These are phyloP conservation scores for Triops longicaudatus DNA, from an alignment of 1,140 invertebrate genomes.

Conservation along the genomic window DNA sequence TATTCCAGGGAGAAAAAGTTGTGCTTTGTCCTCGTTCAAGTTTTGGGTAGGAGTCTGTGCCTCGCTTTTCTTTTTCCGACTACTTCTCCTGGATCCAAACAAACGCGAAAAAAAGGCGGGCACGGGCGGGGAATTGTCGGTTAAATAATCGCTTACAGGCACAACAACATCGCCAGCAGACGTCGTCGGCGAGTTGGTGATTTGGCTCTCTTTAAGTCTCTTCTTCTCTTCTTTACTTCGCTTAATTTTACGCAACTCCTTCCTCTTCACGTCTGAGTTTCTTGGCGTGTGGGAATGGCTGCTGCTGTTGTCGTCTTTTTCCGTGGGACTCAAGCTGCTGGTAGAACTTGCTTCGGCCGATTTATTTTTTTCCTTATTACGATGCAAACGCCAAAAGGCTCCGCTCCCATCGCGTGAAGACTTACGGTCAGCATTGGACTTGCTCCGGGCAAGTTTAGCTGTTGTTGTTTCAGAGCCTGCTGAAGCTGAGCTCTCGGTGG, in stretches of 20 bases:
- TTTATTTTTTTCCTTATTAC: neutral
- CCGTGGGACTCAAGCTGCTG: neutral
- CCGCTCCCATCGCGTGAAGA: constrained; percentile 20
- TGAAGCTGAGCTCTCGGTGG: neutral
- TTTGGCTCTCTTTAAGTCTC: constrained; percentile 20
- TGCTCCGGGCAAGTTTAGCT: constrained; percentile 28
- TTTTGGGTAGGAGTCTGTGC: neutral
- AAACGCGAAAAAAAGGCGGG: constrained; percentile 22
- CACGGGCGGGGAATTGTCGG: neutral
- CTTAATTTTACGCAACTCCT: constrained; percentile 25
- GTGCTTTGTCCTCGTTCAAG: neutral
- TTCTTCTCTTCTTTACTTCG: constrained; percentile 26
- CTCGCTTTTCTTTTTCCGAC: constrained; percentile 12
- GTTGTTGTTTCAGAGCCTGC: constrained; percentile 18
- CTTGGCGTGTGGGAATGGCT: neutral
- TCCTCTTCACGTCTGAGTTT: constrained; percentile 1
- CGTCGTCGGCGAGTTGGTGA: constrained; percentile 13
- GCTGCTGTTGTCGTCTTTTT: neutral
- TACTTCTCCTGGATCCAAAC: constrained; percentile 14
- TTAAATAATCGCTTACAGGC: neutral
- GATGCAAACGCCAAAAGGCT: constrained; percentile 7
- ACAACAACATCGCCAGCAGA: neutral
- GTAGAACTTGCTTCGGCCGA: neutral
- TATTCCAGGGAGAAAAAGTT: neutral
- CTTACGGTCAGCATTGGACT: constrained; percentile 28